Base-by-base conservation (phyloP, 2,113 vertebrate genomes). In the Amazona vittata region DNA sequence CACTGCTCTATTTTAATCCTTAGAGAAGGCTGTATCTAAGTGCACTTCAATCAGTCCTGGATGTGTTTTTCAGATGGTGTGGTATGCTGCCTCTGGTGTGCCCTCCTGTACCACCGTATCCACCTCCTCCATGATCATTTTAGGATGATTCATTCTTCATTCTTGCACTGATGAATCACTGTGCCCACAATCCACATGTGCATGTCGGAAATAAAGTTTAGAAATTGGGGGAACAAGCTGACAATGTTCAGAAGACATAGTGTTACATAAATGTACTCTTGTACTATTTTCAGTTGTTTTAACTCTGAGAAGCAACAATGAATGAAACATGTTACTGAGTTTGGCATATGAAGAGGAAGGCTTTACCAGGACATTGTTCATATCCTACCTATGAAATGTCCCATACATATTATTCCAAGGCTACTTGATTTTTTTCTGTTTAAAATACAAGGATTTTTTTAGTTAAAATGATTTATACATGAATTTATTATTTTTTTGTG, bases 191-290 rank as follows among this genome's bases (percentile, higher is more conserved):
- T 75, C 94, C 6, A 5, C 94, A 83, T 96, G 92, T 93, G 80
- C 60, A 24, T 86, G 64, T 83, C 83, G 49, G 73, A 81, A 92
- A 55, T 83, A 82, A 90, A 91, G 68, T 73, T 83, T 77, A 70
- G 83, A 78, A 89, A 94, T 44, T 68, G 1, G 12, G 80, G 82
- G 86, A 95, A 91, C 31, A 75, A 71, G 33, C 44, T 93, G 92
- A 84, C 83, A 96, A 59, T 86, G 64, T 93, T 95, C 77, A 84
- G 69, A 89, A 94, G 77, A 90, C n/a, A 57, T 57, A 44, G 31
- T 78, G 68, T 97, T 96, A 95, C 80, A 94, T 96, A 97, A 97
- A 84, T 76, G 94, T 93, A 53, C 89, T 88, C 79, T 88, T 79
- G 47, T 76, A 64, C 83, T 95, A 89, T 96, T 96, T 95, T 94